Evolutionary conservation across 2,888 invertebrate species (phyloP).

Genomic region (Antitype chi): DNA sequence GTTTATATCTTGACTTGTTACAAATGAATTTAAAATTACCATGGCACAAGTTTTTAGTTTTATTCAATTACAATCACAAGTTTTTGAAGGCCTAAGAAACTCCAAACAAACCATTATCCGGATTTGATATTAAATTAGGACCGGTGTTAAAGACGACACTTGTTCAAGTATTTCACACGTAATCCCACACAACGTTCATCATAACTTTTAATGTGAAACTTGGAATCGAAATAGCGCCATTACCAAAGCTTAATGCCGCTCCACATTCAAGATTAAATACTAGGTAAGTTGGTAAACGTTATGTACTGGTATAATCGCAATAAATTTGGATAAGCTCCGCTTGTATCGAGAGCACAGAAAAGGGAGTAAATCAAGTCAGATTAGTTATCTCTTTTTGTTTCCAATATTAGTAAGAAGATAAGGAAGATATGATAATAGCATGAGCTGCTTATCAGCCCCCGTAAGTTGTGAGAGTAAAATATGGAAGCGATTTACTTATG

Average conservation of each 20-base stretch:
- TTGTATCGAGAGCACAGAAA: slow-evolving; percentile 60
- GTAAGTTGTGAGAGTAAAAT: slow-evolving; percentile 49
- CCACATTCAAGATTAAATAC: slow-evolving; percentile 66
- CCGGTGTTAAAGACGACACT: slow-evolving; percentile 44
- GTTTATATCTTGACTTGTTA: slow-evolving; percentile 35
- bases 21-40: slow-evolving; percentile 35
- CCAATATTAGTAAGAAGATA: slow-evolving; percentile 59
- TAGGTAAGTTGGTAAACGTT: slow-evolving; percentile 56
- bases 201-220: slow-evolving; percentile 68
- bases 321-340: slow-evolving; percentile 70
- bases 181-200: slow-evolving; percentile 65
- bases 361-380: slow-evolving; percentile 75
- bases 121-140: slow-evolving; percentile 50
- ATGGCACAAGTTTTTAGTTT: no score
- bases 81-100: background rate
- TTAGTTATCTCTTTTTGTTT: slow-evolving; percentile 69
- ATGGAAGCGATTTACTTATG: slow-evolving; percentile 36
- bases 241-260: slow-evolving; percentile 64
- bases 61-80: no score
- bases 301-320: slow-evolving; percentile 66
- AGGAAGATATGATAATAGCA: slow-evolving; percentile 41
- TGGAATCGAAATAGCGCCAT: slow-evolving; percentile 66
- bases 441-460: slow-evolving; percentile 39
- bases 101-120: slow-evolving; percentile 25
- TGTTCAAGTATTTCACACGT: slow-evolving; percentile 59